phyloP scores from a whole-genome alignment of 2,797 vertebrate species.

The Mallotus villosus region DNA sequence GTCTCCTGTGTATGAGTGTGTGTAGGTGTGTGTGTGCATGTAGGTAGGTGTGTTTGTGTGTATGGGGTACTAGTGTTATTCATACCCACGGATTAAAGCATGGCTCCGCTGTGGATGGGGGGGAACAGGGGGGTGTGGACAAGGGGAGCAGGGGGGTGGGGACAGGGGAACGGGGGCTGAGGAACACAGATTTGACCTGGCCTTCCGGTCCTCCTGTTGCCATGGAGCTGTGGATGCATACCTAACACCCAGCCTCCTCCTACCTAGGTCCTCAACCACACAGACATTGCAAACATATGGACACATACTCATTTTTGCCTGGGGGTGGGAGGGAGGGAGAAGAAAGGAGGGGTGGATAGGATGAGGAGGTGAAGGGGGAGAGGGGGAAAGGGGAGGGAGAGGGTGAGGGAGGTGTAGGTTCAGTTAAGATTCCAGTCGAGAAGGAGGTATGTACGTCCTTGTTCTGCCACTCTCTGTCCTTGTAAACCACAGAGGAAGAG shows the following conservation, averaged over 20 bases:
- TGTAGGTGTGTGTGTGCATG: too few species aligned
- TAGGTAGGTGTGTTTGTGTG: too few species aligned
- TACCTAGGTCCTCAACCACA: neutral
- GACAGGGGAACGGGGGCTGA: neutral
- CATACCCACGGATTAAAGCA: neutral
- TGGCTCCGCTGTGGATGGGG: neutral
- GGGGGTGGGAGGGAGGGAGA: neutral
- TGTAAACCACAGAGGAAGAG: neutral
- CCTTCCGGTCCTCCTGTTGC: slow-evolving; percentile 54
- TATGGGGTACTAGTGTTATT: neutral
- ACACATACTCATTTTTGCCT: neutral
- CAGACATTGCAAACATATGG: neutral
- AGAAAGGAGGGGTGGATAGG: neutral
- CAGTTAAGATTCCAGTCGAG: neutral
- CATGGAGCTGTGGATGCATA: slow-evolving; percentile 43
- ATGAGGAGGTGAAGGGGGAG: neutral
- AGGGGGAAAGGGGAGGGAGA: neutral
- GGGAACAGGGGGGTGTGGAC: neutral
- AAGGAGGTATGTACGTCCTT: neutral
- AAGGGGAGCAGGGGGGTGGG: neutral
- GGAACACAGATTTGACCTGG: slow-evolving; percentile 54
- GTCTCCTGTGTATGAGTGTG: neutral
- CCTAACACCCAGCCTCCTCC: slow-evolving; percentile 33
- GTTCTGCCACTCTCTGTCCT: neutral
- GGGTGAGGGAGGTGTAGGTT: neutral